Conservation (phyloP, 2,113 vertebrate genomes). For the Calcarius ornatus region DNA sequence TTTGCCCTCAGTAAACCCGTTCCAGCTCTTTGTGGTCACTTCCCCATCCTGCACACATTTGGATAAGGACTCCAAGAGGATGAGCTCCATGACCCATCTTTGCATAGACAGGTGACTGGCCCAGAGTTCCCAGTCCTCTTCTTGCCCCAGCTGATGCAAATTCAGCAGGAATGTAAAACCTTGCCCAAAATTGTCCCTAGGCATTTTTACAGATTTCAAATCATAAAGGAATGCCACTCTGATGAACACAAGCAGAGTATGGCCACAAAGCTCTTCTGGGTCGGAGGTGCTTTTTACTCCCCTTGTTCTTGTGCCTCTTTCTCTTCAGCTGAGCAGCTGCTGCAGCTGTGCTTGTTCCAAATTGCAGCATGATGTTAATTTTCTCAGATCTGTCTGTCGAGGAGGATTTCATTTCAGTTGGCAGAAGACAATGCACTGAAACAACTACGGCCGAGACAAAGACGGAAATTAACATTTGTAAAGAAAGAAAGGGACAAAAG, state of each 20-base stretch:
- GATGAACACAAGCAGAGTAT: neutral
- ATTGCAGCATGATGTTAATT: slow-evolving; percentile 2
- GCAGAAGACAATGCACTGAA: slow-evolving; percentile 39
- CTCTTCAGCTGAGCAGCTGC: slow-evolving; percentile 26
- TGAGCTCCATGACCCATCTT: fast-evolving
- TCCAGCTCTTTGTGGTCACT: neutral
- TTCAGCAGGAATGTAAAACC: neutral
- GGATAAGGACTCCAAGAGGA: neutral
- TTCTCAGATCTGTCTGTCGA: slow-evolving; percentile 25
- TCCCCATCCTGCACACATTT: neutral
- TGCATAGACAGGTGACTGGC: neutral
- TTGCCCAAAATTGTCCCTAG: neutral
- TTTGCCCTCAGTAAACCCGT: fast-evolving
- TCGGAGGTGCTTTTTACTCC: neutral
- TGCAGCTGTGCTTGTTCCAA: slow-evolving; percentile 31
- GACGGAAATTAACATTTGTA: slow-evolving; percentile 38
- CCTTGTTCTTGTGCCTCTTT: neutral
- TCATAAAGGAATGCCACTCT: neutral
- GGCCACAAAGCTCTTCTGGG: neutral
- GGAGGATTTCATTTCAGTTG: slow-evolving; percentile 27
- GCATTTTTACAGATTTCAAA: neutral
- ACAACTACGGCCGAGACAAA: slow-evolving; percentile 31
- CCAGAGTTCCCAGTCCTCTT: neutral
- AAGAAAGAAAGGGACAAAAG: slow-evolving; percentile 38
- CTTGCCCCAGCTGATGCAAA: neutral